A percentile compares a stretch with the other conserved stretches of the same genome.
phyloP scores from a whole-genome alignment of 2,888 invertebrate genomes.

The Podotricha telesiphe region DNA sequence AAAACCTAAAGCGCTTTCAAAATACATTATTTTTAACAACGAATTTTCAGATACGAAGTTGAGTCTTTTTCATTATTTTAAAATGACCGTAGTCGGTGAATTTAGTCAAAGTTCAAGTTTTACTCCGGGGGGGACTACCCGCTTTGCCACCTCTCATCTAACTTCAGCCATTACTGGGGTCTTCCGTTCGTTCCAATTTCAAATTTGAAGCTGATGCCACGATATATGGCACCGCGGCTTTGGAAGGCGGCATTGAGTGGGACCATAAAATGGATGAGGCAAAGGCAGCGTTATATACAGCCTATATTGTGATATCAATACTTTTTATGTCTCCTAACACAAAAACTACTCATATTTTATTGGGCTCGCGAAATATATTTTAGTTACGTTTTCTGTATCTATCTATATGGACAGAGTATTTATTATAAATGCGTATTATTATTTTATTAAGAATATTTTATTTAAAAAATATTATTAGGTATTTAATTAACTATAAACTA shows the following conservation, averaged over 20 bases:
- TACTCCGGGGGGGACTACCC: slow-evolving; percentile 52
- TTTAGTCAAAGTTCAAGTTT: slow-evolving; percentile 68
- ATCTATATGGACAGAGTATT: neutral
- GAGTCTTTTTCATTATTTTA: slow-evolving; percentile 50
- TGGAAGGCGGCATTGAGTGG: slow-evolving; percentile 41
- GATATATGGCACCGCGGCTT: slow-evolving; percentile 73
- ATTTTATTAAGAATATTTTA: neutral
- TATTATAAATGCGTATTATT: neutral
- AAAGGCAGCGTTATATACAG: slow-evolving; percentile 30
- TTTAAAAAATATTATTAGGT: too few species aligned
- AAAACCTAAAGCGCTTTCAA: neutral
- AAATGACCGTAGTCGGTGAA: slow-evolving; percentile 61
- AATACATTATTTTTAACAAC: slow-evolving; percentile 15
- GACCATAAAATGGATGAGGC: slow-evolving; percentile 39
- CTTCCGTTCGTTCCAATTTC: slow-evolving; percentile 82
- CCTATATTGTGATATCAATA: slow-evolving; percentile 38
- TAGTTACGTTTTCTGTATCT: neutral
- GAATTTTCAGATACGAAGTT: slow-evolving; percentile 27
- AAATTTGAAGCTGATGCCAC: slow-evolving; percentile 79
- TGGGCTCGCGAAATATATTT: slow-evolving; percentile 7
- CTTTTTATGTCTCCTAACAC: slow-evolving; percentile 23
- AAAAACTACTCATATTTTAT: slow-evolving; percentile 27
- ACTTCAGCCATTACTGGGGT: slow-evolving; percentile 80
- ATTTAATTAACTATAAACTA: too few species aligned
- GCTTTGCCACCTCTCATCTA: slow-evolving; percentile 75